Evolutionary conservation across 2,797 vertebrate genomes (phyloP), one percentile per base, ranked within the genome.

Genomic region (Hemibagrus guttatus): DNA sequence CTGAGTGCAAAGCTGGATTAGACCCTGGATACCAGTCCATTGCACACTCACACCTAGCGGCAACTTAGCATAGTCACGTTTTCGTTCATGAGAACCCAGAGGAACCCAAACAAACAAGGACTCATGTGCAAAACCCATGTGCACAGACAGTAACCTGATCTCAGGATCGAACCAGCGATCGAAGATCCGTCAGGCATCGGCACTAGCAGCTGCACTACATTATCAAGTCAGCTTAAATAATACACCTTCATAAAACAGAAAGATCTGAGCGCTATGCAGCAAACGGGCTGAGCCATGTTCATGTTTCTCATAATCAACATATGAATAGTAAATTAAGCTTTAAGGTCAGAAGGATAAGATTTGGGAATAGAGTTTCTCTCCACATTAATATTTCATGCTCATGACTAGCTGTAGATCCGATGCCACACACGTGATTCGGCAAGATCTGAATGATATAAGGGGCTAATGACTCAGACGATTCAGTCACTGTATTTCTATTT

Each of bases 301-400:
- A 52, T 81, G 87, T 91, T 93, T 86, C 89, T 91, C 89, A 83
- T 72, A 89, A 91, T 86, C 87, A 90, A 90, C 61, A 74, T 86
- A 86, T 85, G 85, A 93, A 93, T 92, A 94, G 92, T 90, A 91
- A 91, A 94, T 91, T 58, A 91, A 89, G 89, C 76, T 75, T 88
- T 82, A 89, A 90, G 89, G 86, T 81, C 39, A 72, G 9, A 2
- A 26, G 1, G 81, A 61, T 80, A 76, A 90, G 56, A 91, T 52
- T 59, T 84, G 35, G 76, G 78, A 89, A 90, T 81, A 90, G 58
- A 49, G 85, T 92, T 91, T 90, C 89, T 90, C 88, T 87, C 87
- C 66, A 89, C 91, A 91, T 93, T 89, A 91, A 90, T 90, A 91
- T 90, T 92, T 90, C 58, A 90, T 84, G 16, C 13, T 82, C 61